Evolutionary conservation across 2,113 vertebrate species (phyloP), one percentile per base, ranked within the genome.

Genomic region (Alosa alosa): DNA sequence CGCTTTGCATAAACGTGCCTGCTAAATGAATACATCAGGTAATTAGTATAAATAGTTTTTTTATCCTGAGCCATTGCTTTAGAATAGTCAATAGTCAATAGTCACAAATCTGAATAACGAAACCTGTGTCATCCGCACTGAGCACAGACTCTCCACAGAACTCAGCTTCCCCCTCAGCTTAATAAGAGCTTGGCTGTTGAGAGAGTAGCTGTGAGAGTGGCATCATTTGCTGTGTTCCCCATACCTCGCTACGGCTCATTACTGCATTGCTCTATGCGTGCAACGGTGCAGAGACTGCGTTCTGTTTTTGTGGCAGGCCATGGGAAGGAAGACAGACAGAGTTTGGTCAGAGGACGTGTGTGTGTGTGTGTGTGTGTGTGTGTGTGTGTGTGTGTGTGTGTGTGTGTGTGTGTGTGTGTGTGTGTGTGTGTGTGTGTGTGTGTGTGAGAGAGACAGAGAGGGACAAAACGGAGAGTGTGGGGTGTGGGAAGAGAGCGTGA

Each of bases 271-370:
- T 52, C 75, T 85, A 87, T 86, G 86, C 9, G 81, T 88, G 90
- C 85, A 87, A 92, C 83, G 90, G 68, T 84, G 87, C 89, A 87
- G 85, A 86, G 87, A 88, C 91, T 90, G 89, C 90, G 87, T 94
- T 93, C 93, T 93, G 89, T 91, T 89, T 94, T 91, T 92, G 90
- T 90, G 90, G 86, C 89, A 89, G 88, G 91, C 88, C 90, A 87
- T 87, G 88, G 91, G 91, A 93, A 90, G 88, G 82, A 39, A 89
- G 92, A 93, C 93, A 94, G 92, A 91, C 49, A 84, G 88, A 92
- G 92, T 93, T 13, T 52, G 50, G 60, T 64, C 5, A n/a, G 60
- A n/a, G 60, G n/a, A 20, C 0, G 60, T 68, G n/a, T 68, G 60
- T 68, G 60, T 64, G 60, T 64, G 22, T n/a, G 60, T 64, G 60